Evolutionary conservation across 2,113 vertebrate species (phyloP).

Genomic region (Gymnarchus niloticus): DNA sequence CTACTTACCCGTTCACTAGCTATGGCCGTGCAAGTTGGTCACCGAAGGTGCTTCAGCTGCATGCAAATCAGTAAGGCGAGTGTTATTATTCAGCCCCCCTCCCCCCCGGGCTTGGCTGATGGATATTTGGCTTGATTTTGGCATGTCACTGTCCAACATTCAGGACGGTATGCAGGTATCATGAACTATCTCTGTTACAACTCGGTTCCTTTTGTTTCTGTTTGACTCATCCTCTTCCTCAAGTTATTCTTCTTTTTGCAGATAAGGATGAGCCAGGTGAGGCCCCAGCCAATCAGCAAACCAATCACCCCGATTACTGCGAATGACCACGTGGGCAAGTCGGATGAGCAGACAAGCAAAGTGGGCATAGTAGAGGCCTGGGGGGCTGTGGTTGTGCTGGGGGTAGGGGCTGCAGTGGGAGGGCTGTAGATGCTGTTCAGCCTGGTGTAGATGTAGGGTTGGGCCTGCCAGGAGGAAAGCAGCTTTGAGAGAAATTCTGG

Average conservation of each 20-base stretch:
- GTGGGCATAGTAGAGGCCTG: neutral
- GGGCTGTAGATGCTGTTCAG: conserved; percentile 61
- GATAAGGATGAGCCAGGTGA: conserved; percentile 47
- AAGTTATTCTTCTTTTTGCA: conserved; percentile 43
- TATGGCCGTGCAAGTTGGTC: too few relatives aligned
- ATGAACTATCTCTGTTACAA: conserved; percentile 35
- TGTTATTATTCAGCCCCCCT: too few relatives aligned
- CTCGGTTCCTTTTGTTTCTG: conserved; percentile 40
- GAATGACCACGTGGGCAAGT: conserved; percentile 61
- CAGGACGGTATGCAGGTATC: too few relatives aligned
- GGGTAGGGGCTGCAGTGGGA: neutral
- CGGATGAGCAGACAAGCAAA: conserved; percentile 8
- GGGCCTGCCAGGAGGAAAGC: conserved; percentile 60
- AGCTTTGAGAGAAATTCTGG: neutral
- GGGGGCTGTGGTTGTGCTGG: neutral
- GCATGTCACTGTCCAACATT: too few relatives aligned
- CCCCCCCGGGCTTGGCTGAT: too few relatives aligned
- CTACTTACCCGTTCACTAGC: too few relatives aligned
- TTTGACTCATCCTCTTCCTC: conserved; percentile 16
- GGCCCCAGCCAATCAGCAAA: conserved; percentile 54
- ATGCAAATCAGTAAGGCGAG: too few relatives aligned
- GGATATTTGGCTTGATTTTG: too few relatives aligned
- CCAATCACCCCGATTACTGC: conserved; percentile 57
- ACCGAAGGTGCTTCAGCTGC: too few relatives aligned
- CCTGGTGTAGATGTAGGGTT: conserved; percentile 74